Evolutionary conservation across 2,797 vertebrate genomes (phyloP).

Genomic region (Crocodylus rhombifer): DNA sequence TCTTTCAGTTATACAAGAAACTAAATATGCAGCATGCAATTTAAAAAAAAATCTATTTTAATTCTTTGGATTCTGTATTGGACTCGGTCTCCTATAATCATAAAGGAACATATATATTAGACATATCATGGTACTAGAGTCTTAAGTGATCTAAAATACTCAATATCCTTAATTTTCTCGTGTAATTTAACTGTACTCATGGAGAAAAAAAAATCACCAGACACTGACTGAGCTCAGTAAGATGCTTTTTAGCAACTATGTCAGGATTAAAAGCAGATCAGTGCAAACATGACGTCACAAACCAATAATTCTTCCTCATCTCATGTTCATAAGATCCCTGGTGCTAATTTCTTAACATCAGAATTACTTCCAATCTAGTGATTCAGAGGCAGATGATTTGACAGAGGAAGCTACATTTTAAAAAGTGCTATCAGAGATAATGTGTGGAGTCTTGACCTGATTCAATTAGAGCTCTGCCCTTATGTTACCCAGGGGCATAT

Average conservation of each 20-base stretch:
- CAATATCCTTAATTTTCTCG: slow-evolving; percentile 6
- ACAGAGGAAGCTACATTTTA: slow-evolving; percentile 71
- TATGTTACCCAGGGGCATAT: slow-evolving; percentile 59
- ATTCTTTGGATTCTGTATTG: not conserved
- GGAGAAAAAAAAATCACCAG: slow-evolving; percentile 15
- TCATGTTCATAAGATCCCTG: slow-evolving; percentile 50
- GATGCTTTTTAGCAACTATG: slow-evolving; percentile 54
- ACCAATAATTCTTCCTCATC: slow-evolving; percentile 56
- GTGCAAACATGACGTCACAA: slow-evolving; percentile 60
- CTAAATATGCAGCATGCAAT: not conserved
- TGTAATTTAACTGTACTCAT: slow-evolving; percentile 5
- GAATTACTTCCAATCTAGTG: slow-evolving; percentile 59
- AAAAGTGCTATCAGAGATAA: slow-evolving; percentile 73
- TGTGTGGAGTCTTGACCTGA: slow-evolving; percentile 69
- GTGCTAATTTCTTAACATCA: slow-evolving; percentile 59
- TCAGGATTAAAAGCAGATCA: slow-evolving; percentile 71
- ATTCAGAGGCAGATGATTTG: slow-evolving; percentile 64
- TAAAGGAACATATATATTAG: not conserved
- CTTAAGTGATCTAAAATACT: not conserved
- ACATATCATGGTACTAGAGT: not conserved
- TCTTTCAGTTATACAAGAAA: not conserved
- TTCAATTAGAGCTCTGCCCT: slow-evolving; percentile 72
- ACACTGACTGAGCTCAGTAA: slow-evolving; percentile 40
- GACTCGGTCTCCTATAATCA: not conserved
- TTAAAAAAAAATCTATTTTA: not conserved